Evolutionary conservation across 2,113 vertebrate genomes (phyloP).

Genomic region (Corythornis cristatus): DNA sequence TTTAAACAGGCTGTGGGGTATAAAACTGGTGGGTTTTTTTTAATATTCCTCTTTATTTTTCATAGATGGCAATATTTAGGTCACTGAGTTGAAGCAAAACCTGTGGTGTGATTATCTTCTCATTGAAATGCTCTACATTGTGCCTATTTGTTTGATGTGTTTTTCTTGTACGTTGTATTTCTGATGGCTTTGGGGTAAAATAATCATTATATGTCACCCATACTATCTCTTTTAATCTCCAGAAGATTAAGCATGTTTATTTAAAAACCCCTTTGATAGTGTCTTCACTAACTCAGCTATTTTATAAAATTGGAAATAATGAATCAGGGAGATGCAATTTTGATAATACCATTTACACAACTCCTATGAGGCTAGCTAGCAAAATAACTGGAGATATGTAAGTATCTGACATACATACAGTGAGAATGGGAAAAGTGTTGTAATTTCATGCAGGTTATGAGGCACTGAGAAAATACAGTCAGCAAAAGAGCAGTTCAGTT

Average conservation of each 20-base stretch:
- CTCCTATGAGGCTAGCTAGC: slow-evolving; percentile 29
- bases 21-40: neutral
- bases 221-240: slow-evolving; percentile 66
- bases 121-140: slow-evolving; percentile 61
- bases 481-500: slow-evolving; percentile 48
- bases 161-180: slow-evolving; percentile 31
- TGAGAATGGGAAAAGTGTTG: slow-evolving; percentile 49
- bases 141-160: slow-evolving; percentile 65
- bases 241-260: slow-evolving; percentile 66
- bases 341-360: slow-evolving; percentile 39
- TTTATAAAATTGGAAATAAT: slow-evolving; percentile 57
- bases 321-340: slow-evolving; percentile 52
- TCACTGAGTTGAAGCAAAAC: slow-evolving; percentile 21
- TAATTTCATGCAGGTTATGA: slow-evolving; percentile 57
- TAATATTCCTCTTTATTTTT: slow-evolving; percentile 4
- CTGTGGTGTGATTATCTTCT: slow-evolving; percentile 30
- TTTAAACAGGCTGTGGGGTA: neutral
- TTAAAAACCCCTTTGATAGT: slow-evolving; percentile 65
- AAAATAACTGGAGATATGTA: slow-evolving; percentile 1
- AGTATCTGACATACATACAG: slow-evolving; percentile 30
- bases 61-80: slow-evolving; percentile 20
- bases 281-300: slow-evolving; percentile 56
- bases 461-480: slow-evolving; percentile 34
- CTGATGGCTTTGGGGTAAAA: slow-evolving; percentile 44
- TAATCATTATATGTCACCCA: slow-evolving; percentile 36